phyloP scores from a whole-genome alignment of 2,797 vertebrate genomes.

The Myotis vivesi region DNA sequence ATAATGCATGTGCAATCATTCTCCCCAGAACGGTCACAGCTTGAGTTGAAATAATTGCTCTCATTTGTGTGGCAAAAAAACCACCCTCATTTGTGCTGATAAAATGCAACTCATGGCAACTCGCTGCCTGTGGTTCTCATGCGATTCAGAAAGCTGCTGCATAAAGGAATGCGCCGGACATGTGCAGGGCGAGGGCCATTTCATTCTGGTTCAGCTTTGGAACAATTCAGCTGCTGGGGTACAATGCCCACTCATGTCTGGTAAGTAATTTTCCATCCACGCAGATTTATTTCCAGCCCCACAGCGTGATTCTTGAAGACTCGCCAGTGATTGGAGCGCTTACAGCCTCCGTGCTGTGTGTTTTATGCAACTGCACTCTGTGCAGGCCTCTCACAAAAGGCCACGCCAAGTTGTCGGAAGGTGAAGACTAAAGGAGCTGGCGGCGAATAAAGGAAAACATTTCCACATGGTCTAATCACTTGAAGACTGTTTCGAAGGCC shows the following conservation, averaged over 20 bases:
- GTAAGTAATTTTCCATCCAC: neutral
- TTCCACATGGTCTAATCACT: neutral
- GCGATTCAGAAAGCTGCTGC: conserved; percentile 62
- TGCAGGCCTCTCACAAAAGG: neutral
- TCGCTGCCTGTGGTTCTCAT: conserved; percentile 60
- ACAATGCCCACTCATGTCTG: conserved; percentile 20
- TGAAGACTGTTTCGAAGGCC: neutral
- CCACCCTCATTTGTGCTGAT: conserved; percentile 62
- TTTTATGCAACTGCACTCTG: neutral
- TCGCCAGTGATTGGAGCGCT: too few species aligned
- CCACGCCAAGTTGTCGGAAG: neutral
- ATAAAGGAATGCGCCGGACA: conserved; percentile 47
- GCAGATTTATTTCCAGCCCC: conserved; percentile 15
- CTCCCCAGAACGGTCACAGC: conserved; percentile 63
- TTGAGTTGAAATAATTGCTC: conserved; percentile 77
- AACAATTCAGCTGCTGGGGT: neutral
- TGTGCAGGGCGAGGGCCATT: neutral
- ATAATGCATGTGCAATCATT: conserved; percentile 76
- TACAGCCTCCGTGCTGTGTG: neutral
- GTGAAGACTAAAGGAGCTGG: neutral
- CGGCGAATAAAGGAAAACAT: neutral
- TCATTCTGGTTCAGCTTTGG: conserved; percentile 24
- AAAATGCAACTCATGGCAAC: conserved; percentile 66
- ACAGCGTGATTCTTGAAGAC: neutral
- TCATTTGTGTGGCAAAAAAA: conserved; percentile 61